Evolutionary conservation across 2,113 vertebrate genomes (phyloP), one percentile per base, ranked within the genome.

Genomic region (Pollachius pollachius): DNA sequence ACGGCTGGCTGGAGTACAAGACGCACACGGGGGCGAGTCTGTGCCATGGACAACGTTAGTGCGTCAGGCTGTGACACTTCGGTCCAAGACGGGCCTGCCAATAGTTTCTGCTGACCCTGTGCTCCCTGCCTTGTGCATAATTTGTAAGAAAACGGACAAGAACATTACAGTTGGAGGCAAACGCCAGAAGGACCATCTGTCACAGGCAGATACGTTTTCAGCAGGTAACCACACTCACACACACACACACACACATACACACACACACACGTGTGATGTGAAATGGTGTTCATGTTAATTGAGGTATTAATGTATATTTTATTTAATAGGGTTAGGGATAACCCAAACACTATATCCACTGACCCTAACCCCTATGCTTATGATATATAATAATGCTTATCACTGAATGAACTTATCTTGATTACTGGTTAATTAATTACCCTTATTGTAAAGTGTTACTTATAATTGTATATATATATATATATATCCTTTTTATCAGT

Each of bases 121-220:
- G 27, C 19, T 70, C 25, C 48, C 23, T 21, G 60, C 61, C 61
- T 57, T 70, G 37, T 70, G 59, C 68, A 63, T 64, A 54, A 64
- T 64, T 57, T 64, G 52, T 57, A 9, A 57, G 5, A 59, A 72
- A 72, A 70, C 19, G 16, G 21, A 64, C 12, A 63, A 54, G 37
- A 63, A 54, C 23, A 63, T 70, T 23, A 70, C 60, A 54, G 60
- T 62, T 41, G 60, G 60, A 52, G 60, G 61, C 48, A 63, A 70
- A 70, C 56, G 72, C 30, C 72, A 69, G 18, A 48, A 19, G 57
- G 54, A 64, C 18, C 30, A 67, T 62, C 57, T 52, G 52, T 68
- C 67, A 72, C 52, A 64, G 65, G 34, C 56, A 61, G 21, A 76
- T 73, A 80, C 64, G 58, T 73, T 73, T 48, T 41, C 61, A 41